Conservation (phyloP, 2,113 vertebrate genomes). For the Corythornis vintsioides region DNA sequence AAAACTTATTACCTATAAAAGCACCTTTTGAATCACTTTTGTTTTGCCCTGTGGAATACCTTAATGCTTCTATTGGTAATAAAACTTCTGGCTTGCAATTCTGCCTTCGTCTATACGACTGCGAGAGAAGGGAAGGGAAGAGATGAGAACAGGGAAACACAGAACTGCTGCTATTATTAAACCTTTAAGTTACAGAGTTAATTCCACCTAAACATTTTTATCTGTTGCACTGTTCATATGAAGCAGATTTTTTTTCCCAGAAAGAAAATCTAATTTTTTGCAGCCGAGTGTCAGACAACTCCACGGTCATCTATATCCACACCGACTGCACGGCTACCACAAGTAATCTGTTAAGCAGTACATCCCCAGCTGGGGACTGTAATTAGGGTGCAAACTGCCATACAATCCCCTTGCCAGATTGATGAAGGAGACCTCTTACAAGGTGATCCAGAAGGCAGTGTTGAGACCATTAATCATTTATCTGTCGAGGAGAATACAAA, state of each 20-base stretch:
- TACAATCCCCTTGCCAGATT: conserved; percentile 59
- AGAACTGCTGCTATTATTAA: conserved; percentile 40
- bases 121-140: conserved; percentile 23
- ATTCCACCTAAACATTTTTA: conserved; percentile 49
- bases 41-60: conserved; percentile 71
- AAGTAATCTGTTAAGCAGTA: conserved; percentile 62
- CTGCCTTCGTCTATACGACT: conserved; percentile 21
- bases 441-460: conserved; percentile 65
- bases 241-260: conserved; percentile 16
- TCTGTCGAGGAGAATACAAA: conserved; percentile 43
- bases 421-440: conserved; percentile 65
- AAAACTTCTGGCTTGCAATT: conserved; percentile 65
- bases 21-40: conserved; percentile 73
- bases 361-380: conserved; percentile 60
- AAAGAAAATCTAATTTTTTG: conserved; percentile 38
- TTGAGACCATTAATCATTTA: conserved; percentile 53
- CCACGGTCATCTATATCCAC: conserved; percentile 10
- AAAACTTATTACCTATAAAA: conserved; percentile 72
- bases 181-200: conserved; percentile 58
- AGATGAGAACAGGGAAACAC: conserved; percentile 12
- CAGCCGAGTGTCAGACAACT: neutral
- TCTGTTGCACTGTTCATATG: conserved; percentile 27
- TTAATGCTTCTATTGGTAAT: conserved; percentile 70
- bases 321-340: neutral
- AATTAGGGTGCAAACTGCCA: conserved; percentile 68